These are phyloP conservation scores for Tetragonula clypearis DNA, from an alignment of 1,140 invertebrate species.

Conservation along the genomic window DNA sequence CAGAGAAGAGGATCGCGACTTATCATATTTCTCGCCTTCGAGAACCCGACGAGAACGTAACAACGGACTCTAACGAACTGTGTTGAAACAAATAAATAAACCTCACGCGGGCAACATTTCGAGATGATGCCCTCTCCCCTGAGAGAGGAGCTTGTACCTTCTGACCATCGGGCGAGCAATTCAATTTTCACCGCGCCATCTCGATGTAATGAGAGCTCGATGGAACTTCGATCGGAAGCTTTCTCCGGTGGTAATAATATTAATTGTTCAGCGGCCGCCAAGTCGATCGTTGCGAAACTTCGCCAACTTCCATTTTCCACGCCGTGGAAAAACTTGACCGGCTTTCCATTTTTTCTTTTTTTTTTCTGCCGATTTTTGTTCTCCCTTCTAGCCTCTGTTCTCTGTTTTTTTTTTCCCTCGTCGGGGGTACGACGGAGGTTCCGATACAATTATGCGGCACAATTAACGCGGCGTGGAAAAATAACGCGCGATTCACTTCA, in stretches of 20 bases:
- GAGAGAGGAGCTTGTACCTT: not conserved
- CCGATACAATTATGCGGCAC: not conserved
- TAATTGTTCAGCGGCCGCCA: slow-evolving; percentile 25
- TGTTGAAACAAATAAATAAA: slow-evolving; percentile 2
- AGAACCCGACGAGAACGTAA: not conserved
- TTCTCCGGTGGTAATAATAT: slow-evolving; percentile 47
- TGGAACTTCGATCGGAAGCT: slow-evolving; percentile 46
- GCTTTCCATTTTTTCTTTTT: not conserved
- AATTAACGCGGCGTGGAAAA: slow-evolving; percentile 4
- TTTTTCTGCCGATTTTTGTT: no score
- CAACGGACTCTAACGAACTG: not conserved
- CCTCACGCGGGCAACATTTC: not conserved
- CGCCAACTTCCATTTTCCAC: not conserved
- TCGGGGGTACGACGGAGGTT: not conserved
- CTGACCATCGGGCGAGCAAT: not conserved
- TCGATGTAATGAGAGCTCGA: slow-evolving; percentile 31
- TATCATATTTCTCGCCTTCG: not conserved
- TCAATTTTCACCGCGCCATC: slow-evolving; percentile 32
- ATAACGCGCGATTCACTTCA: slow-evolving; percentile 1
- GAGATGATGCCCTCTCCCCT: no score
- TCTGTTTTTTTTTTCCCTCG: no score
- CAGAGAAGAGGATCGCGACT: not conserved
- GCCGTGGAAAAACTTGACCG: not conserved
- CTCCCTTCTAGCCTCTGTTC: no score
- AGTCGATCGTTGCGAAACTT: slow-evolving; percentile 31